A percentile compares a stretch with the other conserved stretches of the same genome.
These are phyloP conservation scores for Danio choprae DNA, from an alignment of 2,797 vertebrate genomes.

Conservation along the genomic window DNA sequence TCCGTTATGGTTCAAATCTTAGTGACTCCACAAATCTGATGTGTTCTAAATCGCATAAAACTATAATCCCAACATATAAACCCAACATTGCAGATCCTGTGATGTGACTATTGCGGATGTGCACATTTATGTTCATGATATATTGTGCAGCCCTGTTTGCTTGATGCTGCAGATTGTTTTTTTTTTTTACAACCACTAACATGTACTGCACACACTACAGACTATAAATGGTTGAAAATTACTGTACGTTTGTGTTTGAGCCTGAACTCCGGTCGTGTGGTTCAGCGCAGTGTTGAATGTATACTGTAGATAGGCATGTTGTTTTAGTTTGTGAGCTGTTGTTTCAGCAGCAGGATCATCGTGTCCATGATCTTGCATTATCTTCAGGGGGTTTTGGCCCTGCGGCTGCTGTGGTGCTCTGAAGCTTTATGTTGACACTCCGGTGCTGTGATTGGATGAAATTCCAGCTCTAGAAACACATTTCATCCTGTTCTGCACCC, in stretches of 20 bases:
- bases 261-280: background rate
- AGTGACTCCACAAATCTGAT: no score
- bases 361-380: background rate
- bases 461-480: background rate
- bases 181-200: background rate
- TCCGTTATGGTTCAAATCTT: no score
- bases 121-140: no score
- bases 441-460: constrained; percentile 3
- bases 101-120: no score
- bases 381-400: background rate
- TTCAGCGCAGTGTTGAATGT: background rate
- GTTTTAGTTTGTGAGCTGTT: constrained; percentile 5
- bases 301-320: background rate
- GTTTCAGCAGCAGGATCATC: background rate
- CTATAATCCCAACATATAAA: no score
- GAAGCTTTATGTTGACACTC: background rate
- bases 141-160: no score
- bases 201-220: background rate
- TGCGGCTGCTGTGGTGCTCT: background rate
- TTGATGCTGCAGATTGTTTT: background rate
- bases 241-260: constrained; percentile 7
- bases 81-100: no score
- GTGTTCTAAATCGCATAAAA: no score
- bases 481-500: background rate
- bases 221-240: background rate